A percentile compares a stretch with the other conserved stretches of the same genome.
Conservation (phyloP, 2,888 invertebrate genomes). For the Leptopilina drosophilae region DNA sequence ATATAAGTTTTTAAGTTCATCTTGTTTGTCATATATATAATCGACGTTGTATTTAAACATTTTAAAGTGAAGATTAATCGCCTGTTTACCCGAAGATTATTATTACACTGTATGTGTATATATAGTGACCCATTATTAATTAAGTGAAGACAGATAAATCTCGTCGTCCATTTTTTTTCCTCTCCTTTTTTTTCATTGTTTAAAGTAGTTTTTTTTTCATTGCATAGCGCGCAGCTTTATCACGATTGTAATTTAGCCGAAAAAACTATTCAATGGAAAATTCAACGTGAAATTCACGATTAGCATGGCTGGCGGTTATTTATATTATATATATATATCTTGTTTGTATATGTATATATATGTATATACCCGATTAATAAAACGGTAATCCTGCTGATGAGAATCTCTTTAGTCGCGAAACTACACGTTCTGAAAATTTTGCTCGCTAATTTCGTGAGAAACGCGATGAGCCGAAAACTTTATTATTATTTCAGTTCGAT, state of each 20-base stretch:
- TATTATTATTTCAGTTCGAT: too few species aligned
- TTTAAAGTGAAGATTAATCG: constrained; percentile 29
- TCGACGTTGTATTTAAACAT: background rate
- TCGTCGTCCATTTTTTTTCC: background rate
- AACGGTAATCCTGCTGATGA: constrained; percentile 49
- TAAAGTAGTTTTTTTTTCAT: too few species aligned
- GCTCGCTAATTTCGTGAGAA: constrained; percentile 50
- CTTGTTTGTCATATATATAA: constrained; percentile 5
- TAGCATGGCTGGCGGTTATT: constrained; percentile 52
- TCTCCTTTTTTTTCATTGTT: too few species aligned
- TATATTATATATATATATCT: constrained; percentile 1
- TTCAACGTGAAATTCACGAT: constrained; percentile 63
- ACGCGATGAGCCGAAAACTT: constrained; percentile 48
- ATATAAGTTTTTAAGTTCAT: too few species aligned
- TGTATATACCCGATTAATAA: constrained; percentile 47
- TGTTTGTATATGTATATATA: constrained; percentile 6
- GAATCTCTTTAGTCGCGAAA: constrained; percentile 56
- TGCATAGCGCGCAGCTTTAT: background rate
- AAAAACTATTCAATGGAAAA: constrained; percentile 61
- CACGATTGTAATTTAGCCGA: constrained; percentile 44
- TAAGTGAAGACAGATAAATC: constrained; percentile 34
- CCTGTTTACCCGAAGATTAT: background rate
- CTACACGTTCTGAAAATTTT: constrained; percentile 58
- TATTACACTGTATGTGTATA: background rate
- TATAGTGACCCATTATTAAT: constrained; percentile 55